Conservation (phyloP, 2,888 invertebrate species). For the Stegophylla sp. region DNA sequence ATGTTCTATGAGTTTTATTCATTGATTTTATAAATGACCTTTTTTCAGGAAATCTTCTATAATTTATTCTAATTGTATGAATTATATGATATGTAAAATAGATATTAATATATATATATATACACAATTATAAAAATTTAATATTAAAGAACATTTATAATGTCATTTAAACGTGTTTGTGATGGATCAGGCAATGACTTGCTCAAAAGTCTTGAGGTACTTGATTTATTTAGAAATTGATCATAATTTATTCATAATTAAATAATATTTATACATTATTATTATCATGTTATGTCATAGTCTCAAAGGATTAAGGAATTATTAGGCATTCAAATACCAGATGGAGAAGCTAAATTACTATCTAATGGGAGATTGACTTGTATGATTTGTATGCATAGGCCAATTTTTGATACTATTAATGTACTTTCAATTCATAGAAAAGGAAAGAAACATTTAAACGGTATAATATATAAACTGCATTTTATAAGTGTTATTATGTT, state of each 20-base stretch:
- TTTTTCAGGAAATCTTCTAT: constrained; percentile 42
- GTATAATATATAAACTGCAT: too few species aligned
- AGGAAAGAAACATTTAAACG: constrained; percentile 62
- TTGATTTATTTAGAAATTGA: too few species aligned
- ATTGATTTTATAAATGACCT: neutral
- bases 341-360: constrained; percentile 62
- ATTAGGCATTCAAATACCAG: constrained; percentile 62
- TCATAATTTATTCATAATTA: constrained; percentile 10
- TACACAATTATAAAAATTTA: neutral
- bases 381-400: constrained; percentile 62
- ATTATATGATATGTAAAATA: neutral
- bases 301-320: constrained; percentile 61
- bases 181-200: constrained; percentile 60
- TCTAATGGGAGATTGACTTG: constrained; percentile 63
- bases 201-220: constrained; percentile 60
- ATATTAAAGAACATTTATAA: too few species aligned
- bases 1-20: neutral
- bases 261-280: neutral
- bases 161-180: constrained; percentile 60
- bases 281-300: constrained; percentile 55
- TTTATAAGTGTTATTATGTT: too few species aligned
- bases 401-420: constrained; percentile 62
- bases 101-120: too few species aligned
- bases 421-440: constrained; percentile 62
- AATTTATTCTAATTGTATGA: neutral